A percentile compares a stretch with the other conserved stretches of the same genome.
These are phyloP conservation scores for Sterrhoptilus dennistouni DNA, from an alignment of 2,113 vertebrate genomes.

Conservation along the genomic window DNA sequence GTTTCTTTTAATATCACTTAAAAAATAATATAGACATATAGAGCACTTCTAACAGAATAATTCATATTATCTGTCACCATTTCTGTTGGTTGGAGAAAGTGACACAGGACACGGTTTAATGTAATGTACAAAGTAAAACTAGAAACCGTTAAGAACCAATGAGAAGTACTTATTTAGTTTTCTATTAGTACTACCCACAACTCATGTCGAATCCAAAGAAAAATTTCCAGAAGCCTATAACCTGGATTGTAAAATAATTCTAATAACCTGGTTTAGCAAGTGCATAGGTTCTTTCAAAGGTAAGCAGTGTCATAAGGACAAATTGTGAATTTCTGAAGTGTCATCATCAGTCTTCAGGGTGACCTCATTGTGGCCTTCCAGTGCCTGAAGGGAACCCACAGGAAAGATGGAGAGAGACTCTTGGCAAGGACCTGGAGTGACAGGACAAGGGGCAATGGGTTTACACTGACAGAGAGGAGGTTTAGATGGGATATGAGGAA, in stretches of 20 bases:
- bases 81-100: not conserved
- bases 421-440: not conserved
- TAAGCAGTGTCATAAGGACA: not conserved
- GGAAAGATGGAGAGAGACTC: not conserved
- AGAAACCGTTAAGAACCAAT: not conserved
- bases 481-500: rapidly evolving
- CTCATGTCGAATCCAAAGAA: not conserved
- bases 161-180: not conserved
- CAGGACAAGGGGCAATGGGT: not conserved
- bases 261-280: not conserved
- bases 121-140: not conserved
- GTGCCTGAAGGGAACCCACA: not conserved
- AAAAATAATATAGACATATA: not conserved
- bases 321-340: not conserved
- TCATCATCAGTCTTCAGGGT: not conserved
- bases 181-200: not conserved
- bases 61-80: not conserved
- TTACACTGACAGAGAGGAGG: rapidly evolving
- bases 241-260: not conserved
- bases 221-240: not conserved
- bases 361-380: not conserved
- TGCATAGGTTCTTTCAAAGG: not conserved
- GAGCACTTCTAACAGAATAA: not conserved
- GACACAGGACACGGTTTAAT: not conserved
- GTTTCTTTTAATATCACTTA: not conserved